phyloP scores from a whole-genome alignment of 1,140 invertebrate species.

The Bombus soroeensis region DNA sequence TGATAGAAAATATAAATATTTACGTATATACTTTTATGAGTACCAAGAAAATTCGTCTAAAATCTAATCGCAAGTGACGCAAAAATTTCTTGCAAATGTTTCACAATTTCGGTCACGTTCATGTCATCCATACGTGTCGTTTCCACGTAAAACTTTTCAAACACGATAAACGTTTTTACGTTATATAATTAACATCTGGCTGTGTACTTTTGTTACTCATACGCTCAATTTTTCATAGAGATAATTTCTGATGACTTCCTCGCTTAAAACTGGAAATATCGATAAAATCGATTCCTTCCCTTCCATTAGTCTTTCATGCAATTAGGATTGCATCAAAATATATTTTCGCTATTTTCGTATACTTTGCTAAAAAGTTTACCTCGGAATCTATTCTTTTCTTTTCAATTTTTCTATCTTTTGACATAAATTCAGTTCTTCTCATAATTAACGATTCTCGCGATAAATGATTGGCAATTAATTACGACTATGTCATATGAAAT shows the following conservation, averaged over 20 bases:
- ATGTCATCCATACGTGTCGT: not conserved
- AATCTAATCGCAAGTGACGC: not conserved
- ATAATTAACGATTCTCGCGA: too few species aligned
- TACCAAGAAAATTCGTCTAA: not conserved
- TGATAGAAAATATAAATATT: not conserved
- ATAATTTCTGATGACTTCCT: not conserved
- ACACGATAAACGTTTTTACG: not conserved
- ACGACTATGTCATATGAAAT: not conserved
- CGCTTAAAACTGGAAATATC: not conserved
- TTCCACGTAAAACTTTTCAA: not conserved
- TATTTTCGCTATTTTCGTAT: too few species aligned
- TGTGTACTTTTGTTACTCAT: not conserved
- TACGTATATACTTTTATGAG: not conserved
- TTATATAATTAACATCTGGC: constrained; percentile 35
- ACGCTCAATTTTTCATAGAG: not conserved
- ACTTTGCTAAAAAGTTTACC: not conserved
- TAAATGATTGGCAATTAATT: too few species aligned
- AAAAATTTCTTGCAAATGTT: not conserved
- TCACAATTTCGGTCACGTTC: not conserved
- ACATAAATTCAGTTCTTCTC: not conserved
- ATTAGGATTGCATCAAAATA: not conserved
- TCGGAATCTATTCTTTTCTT: not conserved
- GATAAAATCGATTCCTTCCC: not conserved
- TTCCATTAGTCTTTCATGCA: not conserved
- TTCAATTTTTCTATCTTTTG: not conserved